phyloP scores from a whole-genome alignment of 1,140 invertebrate species.

The Yoshiicerus persimilis region DNA sequence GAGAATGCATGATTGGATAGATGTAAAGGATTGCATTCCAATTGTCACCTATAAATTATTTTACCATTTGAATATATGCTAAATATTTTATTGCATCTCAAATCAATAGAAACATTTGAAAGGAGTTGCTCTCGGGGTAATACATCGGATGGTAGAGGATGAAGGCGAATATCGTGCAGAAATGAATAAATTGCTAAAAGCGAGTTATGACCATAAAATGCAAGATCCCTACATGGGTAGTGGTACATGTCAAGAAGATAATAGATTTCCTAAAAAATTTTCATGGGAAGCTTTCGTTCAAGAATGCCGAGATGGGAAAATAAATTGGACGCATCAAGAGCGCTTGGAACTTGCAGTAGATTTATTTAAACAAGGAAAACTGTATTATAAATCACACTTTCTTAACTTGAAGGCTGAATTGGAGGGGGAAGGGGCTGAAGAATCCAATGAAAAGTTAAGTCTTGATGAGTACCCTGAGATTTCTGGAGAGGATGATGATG shows the following conservation, averaged over 20 bases:
- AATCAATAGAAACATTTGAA: background rate
- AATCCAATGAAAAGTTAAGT: background rate
- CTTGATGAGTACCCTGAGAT: background rate
- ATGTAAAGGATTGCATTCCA: background rate
- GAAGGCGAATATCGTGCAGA: background rate
- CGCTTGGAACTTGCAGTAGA: constrained; percentile 37
- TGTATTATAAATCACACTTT: constrained; percentile 30
- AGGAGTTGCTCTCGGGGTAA: background rate
- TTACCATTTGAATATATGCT: too few species aligned
- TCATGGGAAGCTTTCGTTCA: constrained; percentile 27
- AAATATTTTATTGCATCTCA: too few species aligned
- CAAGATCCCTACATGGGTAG: background rate
- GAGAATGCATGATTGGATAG: constrained; percentile 30
- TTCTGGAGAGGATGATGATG: background rate
- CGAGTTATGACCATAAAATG: background rate
- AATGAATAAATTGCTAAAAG: background rate
- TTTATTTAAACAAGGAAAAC: constrained; percentile 32
- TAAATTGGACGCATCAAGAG: constrained; percentile 33
- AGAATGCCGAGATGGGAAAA: constrained; percentile 5
- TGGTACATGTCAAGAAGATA: constrained; percentile 21
- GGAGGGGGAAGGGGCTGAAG: background rate
- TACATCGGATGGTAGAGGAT: background rate
- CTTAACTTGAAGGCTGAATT: background rate
- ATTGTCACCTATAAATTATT: background rate
- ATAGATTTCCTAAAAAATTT: background rate